A percentile compares a stretch with the other conserved stretches of the same genome.
Conservation (phyloP, 2,888 invertebrate genomes). For the Stenotaenia linearis region DNA sequence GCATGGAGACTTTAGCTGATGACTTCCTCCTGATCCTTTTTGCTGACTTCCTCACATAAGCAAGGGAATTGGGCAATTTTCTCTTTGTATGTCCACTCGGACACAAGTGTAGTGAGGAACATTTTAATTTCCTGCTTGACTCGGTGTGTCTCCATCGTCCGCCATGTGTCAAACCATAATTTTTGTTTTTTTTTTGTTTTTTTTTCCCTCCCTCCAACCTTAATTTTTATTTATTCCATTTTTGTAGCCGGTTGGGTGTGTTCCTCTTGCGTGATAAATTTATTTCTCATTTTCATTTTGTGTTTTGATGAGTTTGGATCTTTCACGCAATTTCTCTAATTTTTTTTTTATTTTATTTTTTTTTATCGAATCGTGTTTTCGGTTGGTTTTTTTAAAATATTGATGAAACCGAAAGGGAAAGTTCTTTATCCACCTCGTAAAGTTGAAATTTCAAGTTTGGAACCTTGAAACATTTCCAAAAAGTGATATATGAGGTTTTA, state of each 20-base stretch:
- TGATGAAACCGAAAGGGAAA: background rate
- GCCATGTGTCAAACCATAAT: background rate
- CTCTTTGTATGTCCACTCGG: constrained; percentile 10
- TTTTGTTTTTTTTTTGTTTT: background rate
- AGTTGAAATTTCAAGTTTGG: background rate
- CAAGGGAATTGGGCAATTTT: constrained; percentile 24
- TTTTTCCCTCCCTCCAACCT: background rate
- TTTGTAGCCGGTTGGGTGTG: background rate
- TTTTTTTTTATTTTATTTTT: background rate
- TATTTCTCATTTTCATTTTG: constrained; percentile 5
- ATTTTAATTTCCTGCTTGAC: constrained; percentile 26
- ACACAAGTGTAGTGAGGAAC: background rate
- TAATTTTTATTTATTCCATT: background rate
- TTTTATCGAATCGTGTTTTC: background rate
- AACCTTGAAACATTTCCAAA: background rate
- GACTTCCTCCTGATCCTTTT: background rate
- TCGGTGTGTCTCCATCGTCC: background rate
- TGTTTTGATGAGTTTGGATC: background rate
- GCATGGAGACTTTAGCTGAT: background rate
- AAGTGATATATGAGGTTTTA: background rate
- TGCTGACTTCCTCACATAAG: background rate
- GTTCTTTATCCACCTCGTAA: background rate
- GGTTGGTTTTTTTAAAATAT: too few relatives aligned
- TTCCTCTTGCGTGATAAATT: constrained; percentile 6
- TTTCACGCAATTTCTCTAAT: background rate